These are phyloP conservation scores for Anoplophora glabripennis DNA, from an alignment of 1,140 invertebrate genomes.

Conservation along the genomic window DNA sequence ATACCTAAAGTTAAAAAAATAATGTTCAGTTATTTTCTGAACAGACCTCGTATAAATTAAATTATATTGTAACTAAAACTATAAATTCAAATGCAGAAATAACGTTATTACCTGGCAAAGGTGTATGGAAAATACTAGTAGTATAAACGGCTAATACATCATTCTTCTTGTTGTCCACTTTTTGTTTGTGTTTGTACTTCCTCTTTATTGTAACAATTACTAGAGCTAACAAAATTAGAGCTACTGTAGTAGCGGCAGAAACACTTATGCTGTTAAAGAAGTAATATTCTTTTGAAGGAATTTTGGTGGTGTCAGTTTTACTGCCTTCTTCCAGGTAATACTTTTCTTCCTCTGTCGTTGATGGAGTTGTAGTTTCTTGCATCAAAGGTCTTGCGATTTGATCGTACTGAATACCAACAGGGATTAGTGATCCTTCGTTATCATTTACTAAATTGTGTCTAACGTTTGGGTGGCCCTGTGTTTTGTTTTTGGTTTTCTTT, in stretches of 20 bases:
- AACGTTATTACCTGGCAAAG: conserved; percentile 52
- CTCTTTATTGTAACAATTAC: conserved; percentile 28
- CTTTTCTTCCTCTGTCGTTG: no score
- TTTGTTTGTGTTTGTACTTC: conserved; percentile 8
- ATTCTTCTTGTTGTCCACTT: not conserved
- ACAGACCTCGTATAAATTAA: no score
- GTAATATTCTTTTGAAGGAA: no score
- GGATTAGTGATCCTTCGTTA: conserved; percentile 27
- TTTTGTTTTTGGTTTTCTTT: no score
- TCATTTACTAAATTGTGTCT: conserved; percentile 39
- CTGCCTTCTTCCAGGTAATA: no score
- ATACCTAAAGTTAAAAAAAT: no score
- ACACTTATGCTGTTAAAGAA: conserved; percentile 25
- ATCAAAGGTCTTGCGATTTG: conserved; percentile 23
- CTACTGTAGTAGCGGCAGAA: conserved; percentile 9
- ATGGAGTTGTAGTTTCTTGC: conserved; percentile 12
- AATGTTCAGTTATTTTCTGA: no score
- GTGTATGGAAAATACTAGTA: conserved; percentile 55
- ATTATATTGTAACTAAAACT: no score
- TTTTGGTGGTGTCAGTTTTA: no score
- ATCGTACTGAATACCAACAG: conserved; percentile 1
- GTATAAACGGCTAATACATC: conserved; percentile 27
- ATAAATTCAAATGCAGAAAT: no score
- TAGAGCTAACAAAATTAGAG: conserved; percentile 13
- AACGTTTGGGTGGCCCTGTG: no score